Evolutionary conservation across 2,797 vertebrate species (phyloP).

Genomic region (Toxotes lorentzi): DNA sequence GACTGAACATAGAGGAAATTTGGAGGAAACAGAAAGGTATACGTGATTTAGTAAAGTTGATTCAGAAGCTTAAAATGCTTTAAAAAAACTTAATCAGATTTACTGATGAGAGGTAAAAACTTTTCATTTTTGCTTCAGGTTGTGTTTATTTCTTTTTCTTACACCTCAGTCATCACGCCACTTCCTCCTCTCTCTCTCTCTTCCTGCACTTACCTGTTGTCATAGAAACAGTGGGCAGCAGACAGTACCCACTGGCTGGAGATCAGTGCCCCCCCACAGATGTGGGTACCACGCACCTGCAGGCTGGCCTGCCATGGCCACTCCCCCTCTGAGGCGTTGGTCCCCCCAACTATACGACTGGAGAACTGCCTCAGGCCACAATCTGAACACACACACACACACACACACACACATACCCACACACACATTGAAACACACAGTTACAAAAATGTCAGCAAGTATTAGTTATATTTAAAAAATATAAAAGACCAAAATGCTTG

Average conservation of each 20-base stretch:
- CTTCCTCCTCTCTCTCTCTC: neutral
- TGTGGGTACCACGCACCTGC: constrained; percentile 89
- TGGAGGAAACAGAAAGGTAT: neutral
- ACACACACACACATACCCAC: constrained; percentile 2
- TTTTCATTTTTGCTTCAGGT: neutral
- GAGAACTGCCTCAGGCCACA: constrained; percentile 90
- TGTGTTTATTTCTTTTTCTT: neutral
- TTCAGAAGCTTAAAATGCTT: neutral
- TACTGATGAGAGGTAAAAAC: neutral
- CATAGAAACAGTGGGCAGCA: constrained; percentile 94
- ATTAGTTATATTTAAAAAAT: neutral
- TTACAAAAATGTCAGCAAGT: no score
- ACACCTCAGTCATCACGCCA: neutral
- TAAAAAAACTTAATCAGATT: neutral
- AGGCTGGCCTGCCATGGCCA: constrained; percentile 98
- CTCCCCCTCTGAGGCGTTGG: constrained; percentile 88
- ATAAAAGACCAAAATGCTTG: neutral
- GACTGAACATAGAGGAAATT: neutral
- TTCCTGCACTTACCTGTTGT: constrained; percentile 86
- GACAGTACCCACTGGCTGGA: constrained; percentile 93
- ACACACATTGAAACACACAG: neutral
- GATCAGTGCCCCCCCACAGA: constrained; percentile 93
- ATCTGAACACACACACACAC: constrained; percentile 77
- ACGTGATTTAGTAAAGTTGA: neutral
- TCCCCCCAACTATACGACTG: constrained; percentile 89